Conservation (phyloP, 2,888 invertebrate genomes). For the Drosophila hawaiiensis region DNA sequence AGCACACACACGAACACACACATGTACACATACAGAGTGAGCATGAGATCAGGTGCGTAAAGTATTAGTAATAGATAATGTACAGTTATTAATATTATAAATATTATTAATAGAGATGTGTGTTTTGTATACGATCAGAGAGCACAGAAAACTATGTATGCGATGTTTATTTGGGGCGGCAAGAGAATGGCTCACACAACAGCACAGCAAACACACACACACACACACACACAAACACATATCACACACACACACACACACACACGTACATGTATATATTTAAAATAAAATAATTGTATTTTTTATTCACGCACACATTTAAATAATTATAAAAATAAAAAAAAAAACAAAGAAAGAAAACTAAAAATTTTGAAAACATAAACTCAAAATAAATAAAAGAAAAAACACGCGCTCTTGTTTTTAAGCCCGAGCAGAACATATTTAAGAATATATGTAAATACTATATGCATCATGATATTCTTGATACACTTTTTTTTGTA, state of each 20-base stretch:
- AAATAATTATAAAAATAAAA: constrained; percentile 20
- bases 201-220: constrained; percentile 9
- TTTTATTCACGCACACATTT: constrained; percentile 47
- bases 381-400: constrained; percentile 29
- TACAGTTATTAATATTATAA: constrained; percentile 22
- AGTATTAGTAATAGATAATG: constrained; percentile 32
- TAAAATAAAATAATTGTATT: constrained; percentile 17
- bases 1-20: constrained; percentile 10
- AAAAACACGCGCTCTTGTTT: constrained; percentile 39
- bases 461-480: constrained; percentile 15
- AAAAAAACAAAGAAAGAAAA: constrained; percentile 26
- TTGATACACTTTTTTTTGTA: background rate
- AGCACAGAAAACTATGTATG: constrained; percentile 26
- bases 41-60: constrained; percentile 21
- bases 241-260: background rate
- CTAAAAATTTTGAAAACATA: constrained; percentile 25
- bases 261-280: constrained; percentile 26
- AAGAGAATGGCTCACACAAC: constrained; percentile 27
- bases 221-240: constrained; percentile 5
- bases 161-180: constrained; percentile 19
- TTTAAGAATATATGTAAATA: constrained; percentile 27
- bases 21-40: constrained; percentile 12
- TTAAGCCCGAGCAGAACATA: background rate
- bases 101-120: constrained; percentile 14
- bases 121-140: constrained; percentile 27